Evolutionary conservation across 1,140 invertebrate genomes (phyloP).

Genomic region (Harpegnathos saltator): DNA sequence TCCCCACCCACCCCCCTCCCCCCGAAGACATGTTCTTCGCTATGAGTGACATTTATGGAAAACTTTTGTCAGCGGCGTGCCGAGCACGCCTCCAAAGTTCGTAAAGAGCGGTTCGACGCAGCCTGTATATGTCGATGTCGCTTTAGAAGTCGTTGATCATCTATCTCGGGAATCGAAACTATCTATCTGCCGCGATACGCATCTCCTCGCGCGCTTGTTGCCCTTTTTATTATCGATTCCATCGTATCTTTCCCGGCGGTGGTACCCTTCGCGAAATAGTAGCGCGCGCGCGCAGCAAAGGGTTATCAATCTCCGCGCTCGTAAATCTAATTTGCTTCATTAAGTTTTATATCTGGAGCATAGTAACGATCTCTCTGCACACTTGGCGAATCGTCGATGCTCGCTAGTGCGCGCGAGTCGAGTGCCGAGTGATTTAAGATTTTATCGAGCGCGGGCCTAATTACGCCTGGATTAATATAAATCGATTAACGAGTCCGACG

Average conservation of each 20-base stretch:
- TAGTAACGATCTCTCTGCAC: conserved; percentile 6
- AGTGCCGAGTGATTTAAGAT: conserved; percentile 32
- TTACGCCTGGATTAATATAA: conserved; percentile 39
- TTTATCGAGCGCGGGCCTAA: conserved; percentile 36
- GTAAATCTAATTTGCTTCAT: conserved; percentile 49
- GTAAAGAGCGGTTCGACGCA: neutral
- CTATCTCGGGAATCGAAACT: conserved; percentile 1
- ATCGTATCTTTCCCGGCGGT: neutral
- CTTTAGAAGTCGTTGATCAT: conserved; percentile 5
- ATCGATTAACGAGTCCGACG: conserved; percentile 44
- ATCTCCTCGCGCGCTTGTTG: neutral
- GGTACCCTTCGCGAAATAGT: conserved; percentile 12
- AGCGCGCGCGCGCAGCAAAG: neutral
- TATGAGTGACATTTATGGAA: neutral
- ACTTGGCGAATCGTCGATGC: conserved; percentile 13
- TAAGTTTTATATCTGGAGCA: conserved; percentile 30
- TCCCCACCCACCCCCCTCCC: too few species aligned
- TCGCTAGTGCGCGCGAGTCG: too few species aligned
- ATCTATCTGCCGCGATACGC: conserved; percentile 1
- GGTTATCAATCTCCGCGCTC: conserved; percentile 16
- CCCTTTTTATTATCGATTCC: conserved; percentile 11
- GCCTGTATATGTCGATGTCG: neutral
- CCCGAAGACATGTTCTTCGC: neutral
- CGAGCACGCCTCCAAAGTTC: neutral
- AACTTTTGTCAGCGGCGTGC: neutral